Base-by-base conservation (phyloP, 2,888 invertebrate genomes). In the Tetragonisca angustula region DNA sequence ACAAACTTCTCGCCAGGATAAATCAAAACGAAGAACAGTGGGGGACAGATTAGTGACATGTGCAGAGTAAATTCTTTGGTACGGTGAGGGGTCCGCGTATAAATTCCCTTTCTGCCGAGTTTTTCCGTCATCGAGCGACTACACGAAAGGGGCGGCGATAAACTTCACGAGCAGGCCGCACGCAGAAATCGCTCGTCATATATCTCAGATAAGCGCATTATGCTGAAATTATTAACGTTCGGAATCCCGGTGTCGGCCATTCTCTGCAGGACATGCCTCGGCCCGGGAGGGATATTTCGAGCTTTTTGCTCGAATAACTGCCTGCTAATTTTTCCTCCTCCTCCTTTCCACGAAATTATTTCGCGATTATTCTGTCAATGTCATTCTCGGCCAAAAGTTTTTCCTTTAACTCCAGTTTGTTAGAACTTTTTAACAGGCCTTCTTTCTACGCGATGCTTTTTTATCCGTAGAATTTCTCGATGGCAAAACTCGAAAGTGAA, bases 141-240 rank as follows among this genome's bases (percentile, higher is more conserved):
- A 94, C 93, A 92, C 89, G 93, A 89, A 93, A 94, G 90, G 91
- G 94, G 94, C 94, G 94, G 94, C 91, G 92, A 93, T 94, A 93
- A 93, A 92, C 92, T 92, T 93, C 92, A 90, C 88, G 83, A 90
- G 87, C 93, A 88, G 85, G 61, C 83, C 79, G 80, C 81, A 79
- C 84, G 83, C 90, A 84, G 86, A 74, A 81, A 85, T 86, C 88
- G 79, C 77, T 81, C 71, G 81, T 89, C 83, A 79, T 87, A 85
- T 81, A 88, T 85, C 82, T 74, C 73, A 64, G 75, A 84, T 79
- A 56, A 85, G 68, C 85, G 80, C 71, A 59, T 72, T 75, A 82
- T 76, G 50, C 72, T 70, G 64, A 78, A 87, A 84, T 36, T 89
- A 88, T 84, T 80, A 80, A 88, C 68, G 70, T 36, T 50, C 15